A percentile compares a stretch with the other conserved stretches of the same genome.
Evolutionary conservation across 2,888 invertebrate species (phyloP).

Genomic region (Rhamnusium bicolor): DNA sequence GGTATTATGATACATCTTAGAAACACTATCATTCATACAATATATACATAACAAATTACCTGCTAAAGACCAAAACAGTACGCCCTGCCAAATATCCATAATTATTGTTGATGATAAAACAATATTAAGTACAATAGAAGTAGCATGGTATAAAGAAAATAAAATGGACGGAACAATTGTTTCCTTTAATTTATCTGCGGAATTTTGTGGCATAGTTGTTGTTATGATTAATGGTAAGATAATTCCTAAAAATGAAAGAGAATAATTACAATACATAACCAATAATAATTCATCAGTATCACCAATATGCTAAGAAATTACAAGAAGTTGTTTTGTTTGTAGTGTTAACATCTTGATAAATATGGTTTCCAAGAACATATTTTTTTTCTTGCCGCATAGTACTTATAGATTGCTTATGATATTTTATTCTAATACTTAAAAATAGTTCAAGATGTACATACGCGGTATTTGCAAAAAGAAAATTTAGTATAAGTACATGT

Average conservation of each 20-base stretch:
- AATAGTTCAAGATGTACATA: too few species aligned
- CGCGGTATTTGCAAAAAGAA: too few species aligned
- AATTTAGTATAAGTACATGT: too few species aligned
- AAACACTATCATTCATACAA: neutral
- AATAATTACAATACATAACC: slow-evolving; percentile 27
- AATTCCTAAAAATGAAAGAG: slow-evolving; percentile 70
- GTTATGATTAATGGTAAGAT: slow-evolving; percentile 72
- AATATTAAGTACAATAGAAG: slow-evolving; percentile 72
- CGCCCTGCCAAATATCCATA: slow-evolving; percentile 76
- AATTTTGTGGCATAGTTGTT: slow-evolving; percentile 74
- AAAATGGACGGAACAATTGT: slow-evolving; percentile 60
- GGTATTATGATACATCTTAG: too few species aligned
- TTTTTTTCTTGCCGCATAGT: too few species aligned
- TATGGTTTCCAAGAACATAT: too few species aligned
- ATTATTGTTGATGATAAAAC: slow-evolving; percentile 74
- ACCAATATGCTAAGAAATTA: too few species aligned
- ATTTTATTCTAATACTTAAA: too few species aligned
- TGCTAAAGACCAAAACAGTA: slow-evolving; percentile 76
- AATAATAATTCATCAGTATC: too few species aligned
- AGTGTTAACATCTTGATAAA: too few species aligned
- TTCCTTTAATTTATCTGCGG: slow-evolving; percentile 64
- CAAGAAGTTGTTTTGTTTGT: too few species aligned
- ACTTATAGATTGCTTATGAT: too few species aligned
- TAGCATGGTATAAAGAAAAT: slow-evolving; percentile 70
- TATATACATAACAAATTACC: slow-evolving; percentile 70